These are phyloP conservation scores for Myotis myotis DNA, from an alignment of 2,797 vertebrate genomes.

Conservation along the genomic window DNA sequence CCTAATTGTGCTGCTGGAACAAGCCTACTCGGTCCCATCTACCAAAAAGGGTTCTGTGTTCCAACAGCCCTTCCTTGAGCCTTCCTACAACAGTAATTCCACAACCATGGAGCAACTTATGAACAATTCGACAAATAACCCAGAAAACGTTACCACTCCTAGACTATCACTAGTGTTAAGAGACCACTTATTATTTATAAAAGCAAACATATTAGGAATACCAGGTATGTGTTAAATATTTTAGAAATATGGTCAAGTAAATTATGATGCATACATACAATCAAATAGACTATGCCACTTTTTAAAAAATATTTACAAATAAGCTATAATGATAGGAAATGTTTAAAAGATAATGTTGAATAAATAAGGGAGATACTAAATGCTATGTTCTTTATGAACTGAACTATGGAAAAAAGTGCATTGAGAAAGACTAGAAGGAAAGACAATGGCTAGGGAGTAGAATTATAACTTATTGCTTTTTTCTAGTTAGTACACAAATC, in stretches of 20 bases:
- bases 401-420: not conserved
- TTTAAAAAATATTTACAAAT: not conserved
- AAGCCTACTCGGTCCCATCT: not conserved
- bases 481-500: not conserved
- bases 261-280: not conserved
- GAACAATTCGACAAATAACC: not conserved
- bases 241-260: not conserved
- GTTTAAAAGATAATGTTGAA: slow-evolving; percentile 22
- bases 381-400: slow-evolving; percentile 22
- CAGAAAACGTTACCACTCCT: not conserved
- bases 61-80: not conserved
- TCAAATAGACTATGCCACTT: not conserved
- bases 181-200: not conserved
- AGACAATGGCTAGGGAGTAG: not conserved
- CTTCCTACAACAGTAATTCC: not conserved
- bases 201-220: slow-evolving; percentile 33
- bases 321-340: not conserved
- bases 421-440: not conserved
- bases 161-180: not conserved
- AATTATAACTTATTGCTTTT: not conserved
- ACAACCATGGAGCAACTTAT: not conserved
- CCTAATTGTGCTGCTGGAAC: not conserved
- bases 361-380: not conserved
- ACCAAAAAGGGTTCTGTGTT: not conserved
- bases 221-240: not conserved